Base-by-base conservation (phyloP, 2,113 vertebrate genomes). In the Oxyruncus cristatus region DNA sequence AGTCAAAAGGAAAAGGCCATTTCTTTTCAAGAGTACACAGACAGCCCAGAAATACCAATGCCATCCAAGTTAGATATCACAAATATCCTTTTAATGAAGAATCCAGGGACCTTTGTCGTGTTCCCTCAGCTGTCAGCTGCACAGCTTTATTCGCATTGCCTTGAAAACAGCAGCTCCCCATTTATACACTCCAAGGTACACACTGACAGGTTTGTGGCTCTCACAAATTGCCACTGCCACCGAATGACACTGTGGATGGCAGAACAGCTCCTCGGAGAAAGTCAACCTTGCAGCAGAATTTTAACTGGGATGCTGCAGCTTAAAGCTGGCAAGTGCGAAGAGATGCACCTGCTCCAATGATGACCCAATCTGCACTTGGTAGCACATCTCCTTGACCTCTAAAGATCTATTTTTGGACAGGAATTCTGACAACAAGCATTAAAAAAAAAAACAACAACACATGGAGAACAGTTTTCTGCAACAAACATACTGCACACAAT, bases 1-100 rank as follows among this genome's bases (percentile, higher is more conserved):
- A 70, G 27, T 8, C 30, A 26, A 53, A 67, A 52, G 23, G 39
- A 72, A 73, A 12, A 72, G 4, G 23, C 4, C 2, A 21, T 12
- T 27, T 91, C 26, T 47, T 75, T 74, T 24, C 46, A 53, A 73
- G 18, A 56, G 5, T 5, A 37, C 3, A 1, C 3, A 79, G 14
- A 26, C 8, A 83, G 28, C 15, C 35, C 58, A 79, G 66, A 79
- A 92, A 88, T 8, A 61, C 11, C 39, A 41, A 19, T 11, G 32
- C n/a, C 12, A 56, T 32, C 26, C 0, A 0, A 77, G 32, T 7
- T 10, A 10, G n/a, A 1, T 8, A 62, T 6, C 32, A 62, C 27
- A 86, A 50, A 55, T 37, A 73, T 15, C 26, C 65, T 47, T 63
- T 67, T 4, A 62, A 49, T 35, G 61, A 50, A 18, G 27, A 62